Evolutionary conservation across 37 sponge, comb jelly and placozoan species (phyloP), one percentile per base, ranked within the genome.

Genomic region (Tethya wilhelma): DNA sequence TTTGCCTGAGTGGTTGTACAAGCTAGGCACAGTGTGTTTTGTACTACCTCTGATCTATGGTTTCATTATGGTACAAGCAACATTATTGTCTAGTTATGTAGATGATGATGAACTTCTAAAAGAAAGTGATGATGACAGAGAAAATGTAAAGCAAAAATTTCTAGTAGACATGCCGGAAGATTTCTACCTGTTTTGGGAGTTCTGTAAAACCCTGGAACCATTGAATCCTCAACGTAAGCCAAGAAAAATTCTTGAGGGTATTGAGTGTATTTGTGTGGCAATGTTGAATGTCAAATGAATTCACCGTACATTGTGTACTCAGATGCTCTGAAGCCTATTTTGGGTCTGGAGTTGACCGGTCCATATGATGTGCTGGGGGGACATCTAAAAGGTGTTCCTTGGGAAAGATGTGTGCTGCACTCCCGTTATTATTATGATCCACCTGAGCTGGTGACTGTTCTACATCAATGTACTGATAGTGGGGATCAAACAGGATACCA

Each of bases 101-200:
- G n/a, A n/a, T n/a, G n/a, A n/a, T n/a, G n/a, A n/a, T n/a, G n/a
- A n/a, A n/a, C n/a, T n/a, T n/a, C n/a, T n/a, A n/a, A n/a, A 0
- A 28, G 64, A 31, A 14, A 68, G 68, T 28, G 68, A 42, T 73
- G 81, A 80, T 56, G 64, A 46, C 26, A 67, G 40, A 56, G 79
- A 70, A 57, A 81, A 59, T 22, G 57, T 92, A 17, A 78, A 78
- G 64, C 68, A 56, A 20, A 77, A 87, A 63, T 92, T 92, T 68
- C 59, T 87, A 11, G 84, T 92, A 38, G 67, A 79, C 29, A 83
- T 92, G 79, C 84, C 93, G 7, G 75, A 92, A 1, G 88, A 79
- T 53, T 92, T 87, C 64, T 84, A 80, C 30, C 80, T 71, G 44
- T 87, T 92, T 64, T 92, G 88, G 88, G 85, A 87, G n/a, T 87